phyloP scores from a whole-genome alignment of 2,888 invertebrate genomes.

The Nephrotoma guestfalica region DNA sequence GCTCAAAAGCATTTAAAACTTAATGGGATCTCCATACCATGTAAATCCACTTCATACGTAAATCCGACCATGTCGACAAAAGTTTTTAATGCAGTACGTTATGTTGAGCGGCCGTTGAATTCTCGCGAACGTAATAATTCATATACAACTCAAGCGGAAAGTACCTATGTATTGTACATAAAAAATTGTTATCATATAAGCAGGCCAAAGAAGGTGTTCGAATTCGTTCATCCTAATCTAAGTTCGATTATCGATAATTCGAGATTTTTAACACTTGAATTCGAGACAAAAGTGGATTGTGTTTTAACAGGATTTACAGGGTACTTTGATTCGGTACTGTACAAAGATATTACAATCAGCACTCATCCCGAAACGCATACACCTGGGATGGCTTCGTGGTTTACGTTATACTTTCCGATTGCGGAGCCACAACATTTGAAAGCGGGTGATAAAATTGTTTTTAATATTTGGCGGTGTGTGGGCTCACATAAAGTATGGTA shows the following conservation, averaged over 20 bases:
- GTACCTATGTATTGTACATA: constrained; percentile 86
- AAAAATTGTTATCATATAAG: constrained; percentile 42
- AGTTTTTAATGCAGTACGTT: constrained; percentile 60
- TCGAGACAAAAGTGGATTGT: constrained; percentile 56
- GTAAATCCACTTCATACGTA: constrained; percentile 76
- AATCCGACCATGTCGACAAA: constrained; percentile 87
- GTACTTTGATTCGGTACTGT: constrained; percentile 82
- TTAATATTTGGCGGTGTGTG: constrained; percentile 78
- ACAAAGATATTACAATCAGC: constrained; percentile 71
- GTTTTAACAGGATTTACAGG: constrained; percentile 91
- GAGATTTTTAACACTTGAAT: constrained; percentile 52
- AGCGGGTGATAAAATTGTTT: constrained; percentile 52
- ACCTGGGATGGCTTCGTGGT: constrained; percentile 94
- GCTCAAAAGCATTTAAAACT: constrained; percentile 73
- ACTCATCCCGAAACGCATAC: constrained; percentile 83
- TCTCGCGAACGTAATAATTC: constrained; percentile 19
- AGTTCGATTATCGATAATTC: constrained; percentile 52
- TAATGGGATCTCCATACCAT: constrained; percentile 85
- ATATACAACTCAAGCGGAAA: constrained; percentile 40
- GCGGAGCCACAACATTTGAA: constrained; percentile 42
- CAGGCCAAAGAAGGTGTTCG: constrained; percentile 45
- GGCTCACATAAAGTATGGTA: constrained; percentile 83
- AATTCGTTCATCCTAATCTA: constrained; percentile 81
- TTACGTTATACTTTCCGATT: constrained; percentile 89
- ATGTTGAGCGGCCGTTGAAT: constrained; percentile 21